A percentile compares a stretch with the other conserved stretches of the same genome.
These are phyloP conservation scores for Machaerirhynchus nigripectus DNA, from an alignment of 2,113 vertebrate species.

Conservation along the genomic window DNA sequence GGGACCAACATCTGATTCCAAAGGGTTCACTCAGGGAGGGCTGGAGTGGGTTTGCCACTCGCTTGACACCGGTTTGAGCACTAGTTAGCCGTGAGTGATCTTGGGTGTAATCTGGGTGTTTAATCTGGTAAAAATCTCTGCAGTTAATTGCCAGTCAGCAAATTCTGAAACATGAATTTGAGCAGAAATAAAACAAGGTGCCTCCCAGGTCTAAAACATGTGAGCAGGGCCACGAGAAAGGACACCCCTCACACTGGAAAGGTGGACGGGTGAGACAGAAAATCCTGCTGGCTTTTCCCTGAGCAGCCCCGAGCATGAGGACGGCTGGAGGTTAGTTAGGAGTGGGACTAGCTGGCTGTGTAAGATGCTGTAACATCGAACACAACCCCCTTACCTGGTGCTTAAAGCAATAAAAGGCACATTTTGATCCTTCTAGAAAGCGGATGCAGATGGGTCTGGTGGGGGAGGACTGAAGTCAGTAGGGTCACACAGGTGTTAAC, in stretches of 20 bases:
- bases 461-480: background rate
- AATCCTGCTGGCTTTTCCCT: background rate
- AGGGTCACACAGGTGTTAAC: background rate
- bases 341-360: background rate
- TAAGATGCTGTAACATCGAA: background rate
- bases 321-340: background rate
- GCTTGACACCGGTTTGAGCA: background rate
- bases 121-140: background rate
- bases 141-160: background rate
- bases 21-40: background rate
- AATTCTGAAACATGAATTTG: background rate
- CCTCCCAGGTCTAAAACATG: background rate
- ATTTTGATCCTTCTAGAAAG: background rate
- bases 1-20: background rate
- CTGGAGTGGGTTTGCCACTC: background rate
- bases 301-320: accelerated
- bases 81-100: background rate
- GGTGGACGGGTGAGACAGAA: background rate
- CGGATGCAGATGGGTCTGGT: background rate
- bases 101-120: background rate
- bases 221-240: accelerated
- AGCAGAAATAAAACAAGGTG: background rate
- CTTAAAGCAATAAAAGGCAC: background rate
- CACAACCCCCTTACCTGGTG: background rate
- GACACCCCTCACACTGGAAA: accelerated